Conservation (phyloP, 2,113 vertebrate genomes). For the Mus spicilegus region DNA sequence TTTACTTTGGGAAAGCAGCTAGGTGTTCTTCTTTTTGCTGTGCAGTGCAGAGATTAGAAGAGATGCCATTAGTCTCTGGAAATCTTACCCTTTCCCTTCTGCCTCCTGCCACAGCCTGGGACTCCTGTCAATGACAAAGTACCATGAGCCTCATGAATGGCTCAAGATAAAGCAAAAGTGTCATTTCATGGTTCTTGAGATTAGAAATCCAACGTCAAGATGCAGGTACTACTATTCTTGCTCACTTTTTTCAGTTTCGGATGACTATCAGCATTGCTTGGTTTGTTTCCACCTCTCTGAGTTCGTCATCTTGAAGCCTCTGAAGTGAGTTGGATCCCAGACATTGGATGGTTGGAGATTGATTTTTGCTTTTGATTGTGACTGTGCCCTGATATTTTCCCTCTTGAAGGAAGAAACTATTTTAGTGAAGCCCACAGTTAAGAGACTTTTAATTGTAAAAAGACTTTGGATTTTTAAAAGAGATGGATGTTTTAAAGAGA, state of each 20-base stretch:
- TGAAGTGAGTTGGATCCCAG: no score
- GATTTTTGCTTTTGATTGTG: no score
- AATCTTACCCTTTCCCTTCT: neutral
- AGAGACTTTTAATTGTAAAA: no score
- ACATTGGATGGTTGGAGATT: no score
- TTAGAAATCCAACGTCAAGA: neutral
- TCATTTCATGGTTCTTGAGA: neutral
- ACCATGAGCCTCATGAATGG: neutral
- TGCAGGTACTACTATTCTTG: neutral
- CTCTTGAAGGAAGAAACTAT: no score
- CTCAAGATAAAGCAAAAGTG: neutral
- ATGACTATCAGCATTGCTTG: neutral
- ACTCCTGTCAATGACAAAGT: neutral
- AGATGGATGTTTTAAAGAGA: no score
- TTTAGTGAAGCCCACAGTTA: no score
- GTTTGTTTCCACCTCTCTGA: neutral
- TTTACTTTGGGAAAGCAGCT: neutral
- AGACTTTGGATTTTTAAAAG: no score
- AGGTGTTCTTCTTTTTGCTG: neutral
- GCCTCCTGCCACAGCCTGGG: neutral
- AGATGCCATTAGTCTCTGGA: neutral
- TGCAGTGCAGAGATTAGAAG: neutral
- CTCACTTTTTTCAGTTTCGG: neutral
- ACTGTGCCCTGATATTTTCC: no score
- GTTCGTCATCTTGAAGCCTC: neutral